Percentiles rank a stretch among this genome's conserved stretches.
Evolutionary conservation across 1,140 invertebrate species (phyloP).

Genomic region (Psilanteris sp.): DNA sequence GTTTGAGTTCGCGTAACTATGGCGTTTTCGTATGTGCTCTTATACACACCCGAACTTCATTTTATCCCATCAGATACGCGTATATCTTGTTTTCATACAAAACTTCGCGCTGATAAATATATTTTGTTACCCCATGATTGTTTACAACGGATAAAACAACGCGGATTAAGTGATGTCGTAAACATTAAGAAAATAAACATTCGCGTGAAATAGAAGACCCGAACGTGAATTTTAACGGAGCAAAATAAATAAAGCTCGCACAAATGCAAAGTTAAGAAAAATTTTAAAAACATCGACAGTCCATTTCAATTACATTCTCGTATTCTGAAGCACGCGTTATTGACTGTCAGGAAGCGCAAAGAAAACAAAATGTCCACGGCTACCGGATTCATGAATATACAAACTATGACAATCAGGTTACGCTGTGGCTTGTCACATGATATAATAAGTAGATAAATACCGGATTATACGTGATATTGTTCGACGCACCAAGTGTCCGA

Average conservation of each 20-base stretch:
- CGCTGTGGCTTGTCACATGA: slow-evolving; percentile 7
- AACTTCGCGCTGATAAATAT: slow-evolving; percentile 1
- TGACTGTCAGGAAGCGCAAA: no score
- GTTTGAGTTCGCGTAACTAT: slow-evolving; percentile 2
- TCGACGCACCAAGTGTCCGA: no score
- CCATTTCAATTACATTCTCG: no score
- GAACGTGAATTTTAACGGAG: no score
- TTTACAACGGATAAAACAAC: background rate
- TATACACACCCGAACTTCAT: slow-evolving; percentile 1
- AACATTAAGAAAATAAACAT: no score
- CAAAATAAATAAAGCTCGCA: no score
- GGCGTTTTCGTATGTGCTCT: background rate
- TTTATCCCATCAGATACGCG: slow-evolving; percentile 16
- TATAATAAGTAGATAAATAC: slow-evolving; percentile 9
- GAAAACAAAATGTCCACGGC: no score
- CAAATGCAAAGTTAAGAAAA: no score
- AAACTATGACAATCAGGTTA: slow-evolving; percentile 16
- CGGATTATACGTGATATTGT: background rate
- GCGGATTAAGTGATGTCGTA: slow-evolving; percentile 1
- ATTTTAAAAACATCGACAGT: no score
- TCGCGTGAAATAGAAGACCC: no score
- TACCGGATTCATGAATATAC: slow-evolving; percentile 7
- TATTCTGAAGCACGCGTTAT: no score
- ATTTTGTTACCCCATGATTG: background rate
- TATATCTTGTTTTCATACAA: slow-evolving; percentile 18